Evolutionary conservation across 2,888 invertebrate species (phyloP).

Genomic region (Apodemia mormo): DNA sequence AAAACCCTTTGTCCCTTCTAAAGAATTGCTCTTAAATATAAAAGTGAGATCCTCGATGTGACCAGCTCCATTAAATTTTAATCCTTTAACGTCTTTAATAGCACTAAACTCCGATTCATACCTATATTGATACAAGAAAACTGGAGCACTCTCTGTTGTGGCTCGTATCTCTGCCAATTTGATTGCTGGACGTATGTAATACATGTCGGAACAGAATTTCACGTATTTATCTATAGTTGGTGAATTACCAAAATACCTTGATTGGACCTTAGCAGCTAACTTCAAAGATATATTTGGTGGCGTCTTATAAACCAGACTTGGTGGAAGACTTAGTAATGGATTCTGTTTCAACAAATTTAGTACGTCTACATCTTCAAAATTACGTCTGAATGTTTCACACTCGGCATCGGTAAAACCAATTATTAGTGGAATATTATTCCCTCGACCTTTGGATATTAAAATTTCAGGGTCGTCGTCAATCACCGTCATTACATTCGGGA

Average conservation of each 20-base stretch:
- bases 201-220: conserved; percentile 53
- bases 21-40: conserved; percentile 64
- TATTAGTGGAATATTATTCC: conserved; percentile 58
- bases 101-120: conserved; percentile 73
- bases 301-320: conserved; percentile 45
- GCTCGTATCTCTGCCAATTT: conserved; percentile 49
- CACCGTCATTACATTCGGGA: conserved; percentile 56
- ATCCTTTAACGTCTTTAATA: conserved; percentile 58
- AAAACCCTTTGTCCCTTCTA: conserved; percentile 38
- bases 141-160: conserved; percentile 55
- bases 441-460: conserved; percentile 52
- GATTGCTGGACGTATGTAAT: conserved; percentile 59
- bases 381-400: conserved; percentile 58
- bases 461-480: conserved; percentile 61
- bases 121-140: conserved; percentile 78
- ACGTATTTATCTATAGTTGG: conserved; percentile 52
- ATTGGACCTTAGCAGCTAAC: conserved; percentile 44
- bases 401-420: conserved; percentile 63
- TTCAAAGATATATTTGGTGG: conserved; percentile 39
- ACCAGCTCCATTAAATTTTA: conserved; percentile 74
- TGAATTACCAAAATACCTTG: conserved; percentile 51
- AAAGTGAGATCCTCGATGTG: conserved; percentile 83
- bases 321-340: conserved; percentile 48
- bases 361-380: conserved; percentile 54
- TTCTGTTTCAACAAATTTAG: conserved; percentile 44